Base-by-base conservation (phyloP, 2,113 vertebrate species). In the Philantomba maxwellii region DNA sequence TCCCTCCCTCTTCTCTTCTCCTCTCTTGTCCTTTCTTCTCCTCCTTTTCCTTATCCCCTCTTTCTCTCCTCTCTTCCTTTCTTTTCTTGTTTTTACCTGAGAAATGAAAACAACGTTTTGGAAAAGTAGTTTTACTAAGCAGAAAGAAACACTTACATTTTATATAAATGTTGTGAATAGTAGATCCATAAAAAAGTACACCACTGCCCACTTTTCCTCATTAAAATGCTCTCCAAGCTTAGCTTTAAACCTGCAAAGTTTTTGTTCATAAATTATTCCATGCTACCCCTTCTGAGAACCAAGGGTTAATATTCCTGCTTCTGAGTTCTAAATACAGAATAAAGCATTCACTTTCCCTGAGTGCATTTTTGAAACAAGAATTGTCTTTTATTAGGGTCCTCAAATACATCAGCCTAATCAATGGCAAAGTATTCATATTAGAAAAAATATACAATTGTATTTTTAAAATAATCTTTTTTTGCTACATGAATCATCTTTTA, bases 331-430 rank as follows among this genome's bases (percentile, higher is more conserved):
- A 57, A n/a, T 60, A 2, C 25, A 45, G 57, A 62, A 43, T 57
- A 26, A 62, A 80, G 15, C 39, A 78, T 86, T 82, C 19, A 15
- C 33, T 89, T 90, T 64, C 19, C 80, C 87, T 89, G 39, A 73
- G 64, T 89, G 39, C 49, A 55, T 80, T 96, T 96, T 96, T 80
- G 73, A 89, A 95, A 55, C 28, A 96, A 66, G 58, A 93, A 45
- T 95, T 89, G 25, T 43, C 45, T 93, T 95, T 92, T 75, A 39
- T 92, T 64, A 87, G 15, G 51, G 43, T 75, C 16, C 5, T 66
- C 53, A 84, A n/a, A 78, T 94, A 80, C n/a, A 17, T 49, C 47
- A 95, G n/a, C 36, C 77, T 57, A 73, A 83, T 87, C 30, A 49
- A n/a, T 30, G 87, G 53, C 19, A 55, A 94, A 73, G 28, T 26